Conservation (phyloP, 2,113 vertebrate species). For the Electrona antarctica region DNA sequence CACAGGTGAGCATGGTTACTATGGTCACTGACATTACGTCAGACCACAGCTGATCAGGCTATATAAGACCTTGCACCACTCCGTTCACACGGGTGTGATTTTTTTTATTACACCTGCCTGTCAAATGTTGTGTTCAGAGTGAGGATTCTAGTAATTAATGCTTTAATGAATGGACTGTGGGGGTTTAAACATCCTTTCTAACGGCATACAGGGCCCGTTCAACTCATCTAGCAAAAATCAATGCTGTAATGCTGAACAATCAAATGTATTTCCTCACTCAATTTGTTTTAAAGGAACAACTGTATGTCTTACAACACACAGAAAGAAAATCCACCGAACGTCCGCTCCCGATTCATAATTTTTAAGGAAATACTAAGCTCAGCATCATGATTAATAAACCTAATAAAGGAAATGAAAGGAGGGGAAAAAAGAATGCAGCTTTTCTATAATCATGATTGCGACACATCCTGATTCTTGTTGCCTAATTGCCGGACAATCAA, state of each 20-base stretch:
- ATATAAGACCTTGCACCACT: no score
- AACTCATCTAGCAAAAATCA: neutral
- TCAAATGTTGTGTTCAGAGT: neutral
- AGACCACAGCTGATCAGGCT: no score
- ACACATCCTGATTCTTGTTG: slow-evolving; percentile 40
- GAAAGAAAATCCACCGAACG: neutral
- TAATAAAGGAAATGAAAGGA: slow-evolving; percentile 1
- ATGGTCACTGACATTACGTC: no score
- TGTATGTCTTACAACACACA: neutral
- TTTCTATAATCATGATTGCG: slow-evolving; percentile 46
- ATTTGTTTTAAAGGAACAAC: neutral
- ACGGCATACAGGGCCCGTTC: no score
- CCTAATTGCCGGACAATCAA: slow-evolving; percentile 32
- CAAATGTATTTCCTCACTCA: slow-evolving; percentile 29
- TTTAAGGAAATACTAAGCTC: slow-evolving; percentile 28
- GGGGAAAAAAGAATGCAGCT: neutral
- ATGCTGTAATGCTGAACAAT: neutral
- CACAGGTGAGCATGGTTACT: no score
- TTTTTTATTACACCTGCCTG: slow-evolving; percentile 3
- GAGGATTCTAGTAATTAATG: slow-evolving; percentile 12
- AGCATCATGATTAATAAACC: slow-evolving; percentile 18
- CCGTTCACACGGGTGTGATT: no score
- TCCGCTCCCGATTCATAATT: slow-evolving; percentile 23
- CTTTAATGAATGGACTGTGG: slow-evolving; percentile 7
- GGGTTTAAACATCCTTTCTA: neutral